These are phyloP conservation scores for Thecocarcelia acutangulata DNA, from an alignment of 2,888 invertebrate species.

Conservation along the genomic window DNA sequence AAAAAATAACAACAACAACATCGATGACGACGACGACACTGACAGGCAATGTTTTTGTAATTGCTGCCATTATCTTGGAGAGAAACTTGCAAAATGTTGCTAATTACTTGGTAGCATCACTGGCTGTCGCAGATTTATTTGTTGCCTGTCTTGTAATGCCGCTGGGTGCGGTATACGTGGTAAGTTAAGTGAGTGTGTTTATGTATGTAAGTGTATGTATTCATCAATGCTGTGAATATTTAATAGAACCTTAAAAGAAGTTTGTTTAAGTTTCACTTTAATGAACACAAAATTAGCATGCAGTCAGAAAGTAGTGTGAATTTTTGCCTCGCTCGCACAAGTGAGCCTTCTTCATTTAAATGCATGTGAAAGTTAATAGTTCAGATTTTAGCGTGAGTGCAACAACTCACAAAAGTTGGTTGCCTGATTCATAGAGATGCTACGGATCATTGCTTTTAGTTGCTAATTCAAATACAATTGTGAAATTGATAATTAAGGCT, in stretches of 20 bases:
- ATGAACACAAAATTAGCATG: too few species aligned
- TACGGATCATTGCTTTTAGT: too few species aligned
- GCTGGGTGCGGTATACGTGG: conserved; percentile 94
- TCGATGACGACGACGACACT: conserved; percentile 20
- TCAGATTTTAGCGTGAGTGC: too few species aligned
- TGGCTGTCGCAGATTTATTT: conserved; percentile 98
- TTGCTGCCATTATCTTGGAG: conserved; percentile 97
- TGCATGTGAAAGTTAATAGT: too few species aligned
- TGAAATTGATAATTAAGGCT: too few species aligned
- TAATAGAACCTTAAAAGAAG: neutral
- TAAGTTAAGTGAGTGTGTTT: conserved; percentile 82
- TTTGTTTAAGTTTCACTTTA: neutral
- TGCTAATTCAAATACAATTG: too few species aligned
- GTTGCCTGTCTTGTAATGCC: conserved; percentile 98
- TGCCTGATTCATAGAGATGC: too few species aligned
- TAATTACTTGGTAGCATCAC: conserved; percentile 97
- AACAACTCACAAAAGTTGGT: too few species aligned
- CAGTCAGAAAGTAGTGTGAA: too few species aligned
- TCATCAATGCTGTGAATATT: neutral
- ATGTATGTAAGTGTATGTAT: too few species aligned
- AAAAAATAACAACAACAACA: conserved; percentile 5
- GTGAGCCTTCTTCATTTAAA: too few species aligned
- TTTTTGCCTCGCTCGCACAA: too few species aligned
- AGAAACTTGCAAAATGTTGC: conserved; percentile 96
- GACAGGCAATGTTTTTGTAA: conserved; percentile 98